Base-by-base conservation (phyloP, 2,797 vertebrate species). In the Chelon auratus region DNA sequence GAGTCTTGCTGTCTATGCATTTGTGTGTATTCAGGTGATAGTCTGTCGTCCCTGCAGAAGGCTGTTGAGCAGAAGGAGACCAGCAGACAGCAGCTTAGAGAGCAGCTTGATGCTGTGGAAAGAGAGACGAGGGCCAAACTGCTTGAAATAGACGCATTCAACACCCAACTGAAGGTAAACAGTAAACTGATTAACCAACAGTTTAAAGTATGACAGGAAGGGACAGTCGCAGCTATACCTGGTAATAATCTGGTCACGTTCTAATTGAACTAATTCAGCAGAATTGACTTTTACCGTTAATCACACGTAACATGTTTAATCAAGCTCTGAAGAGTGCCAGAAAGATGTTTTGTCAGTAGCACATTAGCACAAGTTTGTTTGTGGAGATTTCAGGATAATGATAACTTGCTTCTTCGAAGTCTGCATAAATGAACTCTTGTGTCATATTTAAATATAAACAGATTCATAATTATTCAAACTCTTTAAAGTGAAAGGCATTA, bases 91-190 rank as follows among this genome's bases (percentile, higher is more conserved):
- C 95, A 97, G 89, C 96, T 99, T 51, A 92, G 94, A 82, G 96
- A 98, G 2, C 97, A 99, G 82, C 93, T 99, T 52, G 97, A 98
- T 55, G 93, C 96, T 26, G 97, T 99, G 78, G 97, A 99, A 91
- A 96, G 94, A 76, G 97, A 99, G 91, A 99, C 97, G 0, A 93
- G 97, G 65, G 96, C 96, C 33, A 98, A 98, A 63, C 95, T 99
- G 57, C 95, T 98, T 81, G 98, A 99, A 84, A 99, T 99, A 51
- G 97, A 99, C 43, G 95, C 96, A 54, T 99, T 98, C 92, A 99
- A 98, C 90, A 97, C 97, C 48, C 97, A 99, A 71, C 94, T 99
- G 67, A 99, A 98, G 97, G 98, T 99, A 95, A 33, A 33, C 30
- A 3, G 30, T 22, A 22, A 22, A 22, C 30, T 33, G 30, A 26